Conservation (phyloP, 2,113 vertebrate species). For the Isurus oxyrinchus region DNA sequence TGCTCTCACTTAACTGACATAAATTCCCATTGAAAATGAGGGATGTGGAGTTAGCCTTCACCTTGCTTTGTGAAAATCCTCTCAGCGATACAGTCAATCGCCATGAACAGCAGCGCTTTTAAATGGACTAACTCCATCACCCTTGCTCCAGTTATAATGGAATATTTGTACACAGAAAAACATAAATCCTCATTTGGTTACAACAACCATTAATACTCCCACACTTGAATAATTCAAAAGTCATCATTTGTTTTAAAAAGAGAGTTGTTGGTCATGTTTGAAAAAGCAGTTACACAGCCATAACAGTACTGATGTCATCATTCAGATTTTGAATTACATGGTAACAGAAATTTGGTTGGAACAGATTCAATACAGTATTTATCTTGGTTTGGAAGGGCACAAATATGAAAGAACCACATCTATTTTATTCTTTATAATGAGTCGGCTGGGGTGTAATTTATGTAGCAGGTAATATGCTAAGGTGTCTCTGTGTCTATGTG, state of each 20-base stretch:
- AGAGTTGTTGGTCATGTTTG: no score
- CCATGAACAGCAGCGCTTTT: not conserved
- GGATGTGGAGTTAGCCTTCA: not conserved
- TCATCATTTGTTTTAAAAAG: not conserved
- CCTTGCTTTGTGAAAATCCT: not conserved
- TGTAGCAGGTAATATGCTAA: slow-evolving; percentile 79
- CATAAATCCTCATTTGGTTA: no score
- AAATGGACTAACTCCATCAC: not conserved
- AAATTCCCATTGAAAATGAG: not conserved
- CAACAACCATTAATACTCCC: no score
- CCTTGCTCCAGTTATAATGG: no score
- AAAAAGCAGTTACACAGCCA: not conserved
- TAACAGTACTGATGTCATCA: not conserved
- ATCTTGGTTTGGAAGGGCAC: slow-evolving; percentile 55
- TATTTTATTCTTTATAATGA: slow-evolving; percentile 83
- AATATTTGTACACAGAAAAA: no score
- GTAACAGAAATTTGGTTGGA: not conserved
- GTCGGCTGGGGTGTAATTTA: slow-evolving; percentile 68
- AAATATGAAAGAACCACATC: slow-evolving; percentile 75
- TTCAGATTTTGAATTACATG: not conserved
- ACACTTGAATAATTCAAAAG: no score
- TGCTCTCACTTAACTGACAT: not conserved
- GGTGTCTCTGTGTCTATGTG: no score
- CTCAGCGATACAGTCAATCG: not conserved
- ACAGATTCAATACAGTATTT: not conserved